Base-by-base conservation (phyloP, 2,113 vertebrate genomes). In the Larimichthys crocea region DNA sequence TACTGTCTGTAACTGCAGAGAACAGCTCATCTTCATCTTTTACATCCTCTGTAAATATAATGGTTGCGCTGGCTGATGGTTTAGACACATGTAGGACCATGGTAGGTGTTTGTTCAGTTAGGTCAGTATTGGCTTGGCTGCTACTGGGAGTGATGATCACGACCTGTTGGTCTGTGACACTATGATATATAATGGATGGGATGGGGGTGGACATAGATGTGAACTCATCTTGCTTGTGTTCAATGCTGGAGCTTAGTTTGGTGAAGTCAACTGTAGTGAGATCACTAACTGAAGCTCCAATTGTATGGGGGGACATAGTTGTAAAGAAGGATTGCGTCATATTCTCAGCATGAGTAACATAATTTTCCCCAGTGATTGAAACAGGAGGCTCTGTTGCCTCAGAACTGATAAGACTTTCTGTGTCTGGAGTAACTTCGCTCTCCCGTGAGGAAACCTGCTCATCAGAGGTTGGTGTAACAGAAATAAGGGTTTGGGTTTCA, bases 21-120 rank as follows among this genome's bases (percentile, higher is more conserved):
- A 94, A 91, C 4, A 93, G 53, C 7, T 89, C 61, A 53, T 95
- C 84, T 82, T 94, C 91, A 87, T 93, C 52, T 49, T 75, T 88
- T 46, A 35, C 20, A 56, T 94, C 90, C 46, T 93, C 92, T 72
- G 92, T 94, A 17, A 94, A 93, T 77, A 93, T 88, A 49, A 92
- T 81, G 24, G 87, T 82, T 76, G 82, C 79, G 75, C 86, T 89
- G 42, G 86, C 83, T 75, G 80, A 91, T 61, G 88, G 79, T 81
- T 90, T 82, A n/a, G 87, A 84, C n/a, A 65, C 72, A 89, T 94
- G 87, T 11, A 92, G 60, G 46, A 90, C 85, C 86, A 92, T 91
- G 12, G 88, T 93, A 17, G 93, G 86, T 46, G 84, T 89, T 7
- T 91, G 88, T 57, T 93, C 92, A 70, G 68, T 75, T 61, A 82